These are phyloP conservation scores for Prorops nasuta DNA, from an alignment of 1,140 invertebrate species.

Conservation along the genomic window DNA sequence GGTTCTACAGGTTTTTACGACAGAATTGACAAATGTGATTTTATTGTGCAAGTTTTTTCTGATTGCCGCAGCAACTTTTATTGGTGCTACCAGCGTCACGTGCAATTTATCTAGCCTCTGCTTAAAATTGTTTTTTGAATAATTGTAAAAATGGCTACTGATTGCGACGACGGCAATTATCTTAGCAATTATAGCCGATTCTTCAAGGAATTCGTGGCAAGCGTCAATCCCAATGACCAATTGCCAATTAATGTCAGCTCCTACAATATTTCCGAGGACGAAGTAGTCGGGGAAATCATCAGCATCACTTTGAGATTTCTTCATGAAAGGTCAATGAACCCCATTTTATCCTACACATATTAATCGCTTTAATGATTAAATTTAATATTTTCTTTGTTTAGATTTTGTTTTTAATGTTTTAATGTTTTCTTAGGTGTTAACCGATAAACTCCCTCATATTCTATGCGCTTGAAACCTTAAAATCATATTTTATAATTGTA, in stretches of 20 bases:
- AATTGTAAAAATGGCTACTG: slow-evolving; percentile 28
- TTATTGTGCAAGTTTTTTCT: too few species aligned
- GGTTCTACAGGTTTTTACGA: too few species aligned
- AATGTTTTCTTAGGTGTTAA: too few species aligned
- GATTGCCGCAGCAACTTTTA: too few species aligned
- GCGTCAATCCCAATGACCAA: slow-evolving; percentile 69
- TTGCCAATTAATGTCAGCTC: slow-evolving; percentile 70
- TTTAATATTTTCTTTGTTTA: slow-evolving; percentile 4
- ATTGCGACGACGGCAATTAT: slow-evolving; percentile 62
- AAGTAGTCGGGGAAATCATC: slow-evolving; percentile 73
- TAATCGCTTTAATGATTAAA: slow-evolving; percentile 14
- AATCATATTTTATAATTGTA: too few species aligned
- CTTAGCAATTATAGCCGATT: slow-evolving; percentile 67
- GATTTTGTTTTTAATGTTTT: not conserved
- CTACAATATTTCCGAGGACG: slow-evolving; percentile 66
- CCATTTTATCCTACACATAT: slow-evolving; percentile 15
- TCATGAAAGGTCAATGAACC: slow-evolving; percentile 69
- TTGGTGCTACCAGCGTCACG: too few species aligned
- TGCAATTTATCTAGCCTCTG: too few species aligned
- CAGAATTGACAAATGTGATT: too few species aligned
- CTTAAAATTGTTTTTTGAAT: too few species aligned
- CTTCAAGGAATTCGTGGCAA: slow-evolving; percentile 68
- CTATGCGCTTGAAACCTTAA: too few species aligned
- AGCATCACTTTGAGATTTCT: slow-evolving; percentile 77
- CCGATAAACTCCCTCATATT: too few species aligned